These are phyloP conservation scores for Neolamprologus sp. DNA, from an alignment of 2,113 vertebrate species.

Conservation along the genomic window DNA sequence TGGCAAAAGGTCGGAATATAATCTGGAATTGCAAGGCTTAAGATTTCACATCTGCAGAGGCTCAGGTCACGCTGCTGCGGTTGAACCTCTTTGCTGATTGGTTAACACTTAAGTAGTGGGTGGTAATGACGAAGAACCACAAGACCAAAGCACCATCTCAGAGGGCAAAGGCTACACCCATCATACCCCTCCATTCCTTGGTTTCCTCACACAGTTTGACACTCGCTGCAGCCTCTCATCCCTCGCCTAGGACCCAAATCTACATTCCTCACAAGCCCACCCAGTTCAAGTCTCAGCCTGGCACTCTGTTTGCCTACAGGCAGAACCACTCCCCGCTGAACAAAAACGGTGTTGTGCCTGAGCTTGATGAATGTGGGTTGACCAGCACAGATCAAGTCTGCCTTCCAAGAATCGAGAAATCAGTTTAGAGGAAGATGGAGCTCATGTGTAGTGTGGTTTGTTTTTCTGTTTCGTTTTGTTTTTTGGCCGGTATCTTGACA, in stretches of 20 bases:
- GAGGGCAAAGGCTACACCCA: constrained; percentile 25
- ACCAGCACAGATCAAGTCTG: background rate
- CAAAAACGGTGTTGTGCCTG: constrained; percentile 57
- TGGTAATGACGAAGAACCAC: background rate
- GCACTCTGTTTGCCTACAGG: constrained; percentile 28
- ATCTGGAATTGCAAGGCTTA: background rate
- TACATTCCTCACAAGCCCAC: constrained; percentile 60
- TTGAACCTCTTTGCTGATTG: background rate
- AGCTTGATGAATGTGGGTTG: constrained; percentile 21
- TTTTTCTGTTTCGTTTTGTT: background rate
- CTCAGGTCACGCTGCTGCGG: background rate
- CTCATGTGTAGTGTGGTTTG: background rate
- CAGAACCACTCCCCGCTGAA: constrained; percentile 12
- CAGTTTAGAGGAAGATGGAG: background rate
- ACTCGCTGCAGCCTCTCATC: background rate
- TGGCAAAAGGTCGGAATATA: background rate
- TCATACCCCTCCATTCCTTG: background rate
- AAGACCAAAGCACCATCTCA: background rate
- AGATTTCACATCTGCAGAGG: background rate
- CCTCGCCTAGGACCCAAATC: background rate
- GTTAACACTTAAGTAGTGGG: background rate
- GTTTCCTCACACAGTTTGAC: constrained; percentile 17
- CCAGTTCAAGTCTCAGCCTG: constrained; percentile 53
- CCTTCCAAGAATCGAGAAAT: background rate
- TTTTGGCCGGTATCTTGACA: background rate